phyloP scores from a whole-genome alignment of 2,797 vertebrate species.

The Tamandua tetradactyla region DNA sequence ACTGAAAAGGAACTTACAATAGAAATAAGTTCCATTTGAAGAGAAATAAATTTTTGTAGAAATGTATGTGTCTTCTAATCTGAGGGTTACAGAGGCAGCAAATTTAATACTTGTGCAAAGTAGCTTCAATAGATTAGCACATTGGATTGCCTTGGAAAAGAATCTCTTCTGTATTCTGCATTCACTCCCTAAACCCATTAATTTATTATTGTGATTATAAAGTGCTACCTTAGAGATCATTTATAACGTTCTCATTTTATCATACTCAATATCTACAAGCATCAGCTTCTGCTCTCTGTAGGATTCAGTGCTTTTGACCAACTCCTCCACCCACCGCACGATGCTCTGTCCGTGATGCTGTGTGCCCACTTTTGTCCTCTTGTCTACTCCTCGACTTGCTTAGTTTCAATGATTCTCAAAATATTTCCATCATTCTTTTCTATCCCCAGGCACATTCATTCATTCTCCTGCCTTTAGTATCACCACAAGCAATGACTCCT shows the following conservation, averaged over 20 bases:
- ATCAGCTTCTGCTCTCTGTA: not conserved
- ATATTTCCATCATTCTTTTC: not conserved
- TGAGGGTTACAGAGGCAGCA: not conserved
- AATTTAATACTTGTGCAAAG: not conserved
- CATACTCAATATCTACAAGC: not conserved
- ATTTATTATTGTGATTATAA: not conserved
- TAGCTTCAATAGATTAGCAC: not conserved
- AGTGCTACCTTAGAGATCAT: not conserved
- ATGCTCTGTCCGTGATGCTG: not conserved
- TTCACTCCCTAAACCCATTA: not conserved
- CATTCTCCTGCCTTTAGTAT: too few relatives aligned
- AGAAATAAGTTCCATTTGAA: not conserved
- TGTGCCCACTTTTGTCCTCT: too few relatives aligned
- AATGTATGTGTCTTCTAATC: not conserved
- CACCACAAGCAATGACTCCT: not conserved
- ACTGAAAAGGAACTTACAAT: not conserved
- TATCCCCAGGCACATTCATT: too few relatives aligned
- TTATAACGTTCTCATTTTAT: not conserved
- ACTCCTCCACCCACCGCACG: too few relatives aligned
- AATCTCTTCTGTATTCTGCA: not conserved
- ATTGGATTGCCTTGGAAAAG: not conserved
- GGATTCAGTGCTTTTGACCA: not conserved
- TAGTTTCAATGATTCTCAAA: not conserved
- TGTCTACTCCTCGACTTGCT: not conserved
- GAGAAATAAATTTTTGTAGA: not conserved